Percentiles rank a stretch among this genome's conserved stretches.
These are phyloP conservation scores for Trissolcus japonicus DNA, from an alignment of 2,888 invertebrate genomes.

Conservation along the genomic window DNA sequence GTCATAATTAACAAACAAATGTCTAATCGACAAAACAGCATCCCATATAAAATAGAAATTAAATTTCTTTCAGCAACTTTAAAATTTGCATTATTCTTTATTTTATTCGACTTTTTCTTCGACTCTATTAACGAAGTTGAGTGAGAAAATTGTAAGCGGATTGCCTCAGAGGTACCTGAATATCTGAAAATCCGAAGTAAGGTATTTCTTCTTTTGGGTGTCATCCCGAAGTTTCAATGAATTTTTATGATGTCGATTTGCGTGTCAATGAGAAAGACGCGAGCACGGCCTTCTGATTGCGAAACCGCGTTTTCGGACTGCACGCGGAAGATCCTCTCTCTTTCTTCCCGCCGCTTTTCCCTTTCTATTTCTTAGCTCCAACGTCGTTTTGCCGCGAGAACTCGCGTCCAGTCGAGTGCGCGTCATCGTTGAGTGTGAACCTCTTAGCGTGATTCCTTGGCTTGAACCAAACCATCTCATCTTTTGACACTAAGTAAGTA, in stretches of 20 bases:
- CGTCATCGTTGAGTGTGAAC: constrained; percentile 58
- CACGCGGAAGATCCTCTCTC: constrained; percentile 49
- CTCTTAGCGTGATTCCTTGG: constrained; percentile 5
- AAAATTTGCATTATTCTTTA: no score
- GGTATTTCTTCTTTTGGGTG: no score
- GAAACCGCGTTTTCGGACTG: constrained; percentile 34
- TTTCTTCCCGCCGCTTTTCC: constrained; percentile 56
- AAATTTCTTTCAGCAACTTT: no score
- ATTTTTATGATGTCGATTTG: constrained; percentile 14
- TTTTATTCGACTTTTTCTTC: background rate
- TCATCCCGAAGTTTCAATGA: no score
- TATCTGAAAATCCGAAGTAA: no score
- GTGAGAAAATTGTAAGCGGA: background rate
- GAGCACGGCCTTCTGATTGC: constrained; percentile 30
- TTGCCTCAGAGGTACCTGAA: background rate
- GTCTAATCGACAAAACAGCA: no score
- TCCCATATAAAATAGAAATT: no score
- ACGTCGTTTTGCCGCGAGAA: constrained; percentile 26
- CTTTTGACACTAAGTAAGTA: background rate
- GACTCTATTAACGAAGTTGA: background rate
- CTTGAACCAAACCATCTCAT: background rate
- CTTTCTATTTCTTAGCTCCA: constrained; percentile 46
- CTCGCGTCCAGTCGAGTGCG: constrained; percentile 61
- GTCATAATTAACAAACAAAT: no score
- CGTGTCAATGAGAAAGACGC: constrained; percentile 36